These are phyloP conservation scores for Chirona hameri DNA, from an alignment of 2,888 invertebrate species.

Conservation along the genomic window DNA sequence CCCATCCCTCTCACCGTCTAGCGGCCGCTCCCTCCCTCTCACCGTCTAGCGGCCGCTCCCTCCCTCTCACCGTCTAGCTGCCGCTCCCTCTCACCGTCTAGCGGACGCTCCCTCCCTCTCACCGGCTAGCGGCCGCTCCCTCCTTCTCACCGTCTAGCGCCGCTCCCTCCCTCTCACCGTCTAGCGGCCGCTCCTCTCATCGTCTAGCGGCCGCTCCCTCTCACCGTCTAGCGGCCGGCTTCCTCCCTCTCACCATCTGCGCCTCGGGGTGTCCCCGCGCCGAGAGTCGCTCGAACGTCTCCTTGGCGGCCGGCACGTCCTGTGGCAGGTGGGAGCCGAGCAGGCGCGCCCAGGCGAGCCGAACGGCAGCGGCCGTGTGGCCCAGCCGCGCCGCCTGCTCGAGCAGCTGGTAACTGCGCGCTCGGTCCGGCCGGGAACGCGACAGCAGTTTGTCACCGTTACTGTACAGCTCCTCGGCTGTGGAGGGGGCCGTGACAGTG, in stretches of 20 bases:
- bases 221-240: neutral
- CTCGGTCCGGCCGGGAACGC: conserved; percentile 6
- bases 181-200: neutral
- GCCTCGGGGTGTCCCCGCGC: conserved; percentile 39
- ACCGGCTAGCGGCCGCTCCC: neutral
- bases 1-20: too few relatives aligned
- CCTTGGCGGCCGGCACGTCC: conserved; percentile 69
- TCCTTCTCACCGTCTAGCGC: too few relatives aligned
- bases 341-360: conserved; percentile 82
- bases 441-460: neutral
- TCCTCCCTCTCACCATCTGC: conserved; percentile 38
- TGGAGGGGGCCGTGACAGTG: neutral
- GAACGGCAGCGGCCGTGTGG: conserved; percentile 73
- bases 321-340: conserved; percentile 76
- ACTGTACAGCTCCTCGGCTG: neutral
- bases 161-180: neutral
- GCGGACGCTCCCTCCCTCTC: too few relatives aligned
- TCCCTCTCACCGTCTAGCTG: too few relatives aligned
- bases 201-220: neutral
- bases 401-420: conserved; percentile 61
- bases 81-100: too few relatives aligned
- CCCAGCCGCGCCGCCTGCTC: conserved; percentile 75
- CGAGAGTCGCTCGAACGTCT: conserved; percentile 70
- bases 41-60: too few relatives aligned
- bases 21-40: too few relatives aligned